Percentiles rank a stretch among this genome's conserved stretches.
Conservation (phyloP, 2,888 invertebrate genomes). For the Coleophora deauratella region DNA sequence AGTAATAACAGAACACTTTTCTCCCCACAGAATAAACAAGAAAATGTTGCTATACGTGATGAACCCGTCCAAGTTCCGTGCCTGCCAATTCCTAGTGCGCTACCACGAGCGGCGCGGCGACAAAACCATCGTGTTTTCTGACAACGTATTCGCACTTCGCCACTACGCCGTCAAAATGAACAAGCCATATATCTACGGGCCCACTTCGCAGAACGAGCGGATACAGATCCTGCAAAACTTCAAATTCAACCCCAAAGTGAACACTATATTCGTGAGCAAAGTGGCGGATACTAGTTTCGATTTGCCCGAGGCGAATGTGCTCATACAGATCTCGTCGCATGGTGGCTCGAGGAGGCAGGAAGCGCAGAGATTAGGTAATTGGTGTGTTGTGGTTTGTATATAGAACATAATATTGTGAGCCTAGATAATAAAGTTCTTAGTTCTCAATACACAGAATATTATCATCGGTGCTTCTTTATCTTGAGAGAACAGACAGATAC, state of each 20-base stretch:
- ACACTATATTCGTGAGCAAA: constrained; percentile 99
- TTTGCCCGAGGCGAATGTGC: constrained; percentile 98
- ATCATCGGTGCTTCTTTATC: no score
- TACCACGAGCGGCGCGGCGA: constrained; percentile 95
- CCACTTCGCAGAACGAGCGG: constrained; percentile 95
- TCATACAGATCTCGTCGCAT: constrained; percentile 99
- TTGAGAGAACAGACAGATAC: no score
- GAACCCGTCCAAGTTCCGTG: constrained; percentile 99
- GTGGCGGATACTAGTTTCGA: constrained; percentile 99
- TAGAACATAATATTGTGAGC: no score
- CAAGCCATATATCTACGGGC: constrained; percentile 98
- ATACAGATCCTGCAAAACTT: constrained; percentile 99
- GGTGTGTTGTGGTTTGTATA: not conserved
- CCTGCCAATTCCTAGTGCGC: constrained; percentile 95
- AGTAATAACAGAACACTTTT: no score
- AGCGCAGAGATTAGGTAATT: constrained; percentile 91
- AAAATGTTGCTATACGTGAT: constrained; percentile 96
- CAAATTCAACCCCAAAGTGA: constrained; percentile 98
- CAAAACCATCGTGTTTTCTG: constrained; percentile 99
- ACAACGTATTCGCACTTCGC: constrained; percentile 98
- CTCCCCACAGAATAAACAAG: constrained; percentile 82
- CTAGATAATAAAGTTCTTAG: no score
- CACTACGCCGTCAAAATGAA: constrained; percentile 98
- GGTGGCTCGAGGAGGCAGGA: constrained; percentile 98
- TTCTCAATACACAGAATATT: no score